Evolutionary conservation across 2,113 vertebrate genomes (phyloP), one percentile per base, ranked within the genome.

Genomic region (Ceratotherium simum): DNA sequence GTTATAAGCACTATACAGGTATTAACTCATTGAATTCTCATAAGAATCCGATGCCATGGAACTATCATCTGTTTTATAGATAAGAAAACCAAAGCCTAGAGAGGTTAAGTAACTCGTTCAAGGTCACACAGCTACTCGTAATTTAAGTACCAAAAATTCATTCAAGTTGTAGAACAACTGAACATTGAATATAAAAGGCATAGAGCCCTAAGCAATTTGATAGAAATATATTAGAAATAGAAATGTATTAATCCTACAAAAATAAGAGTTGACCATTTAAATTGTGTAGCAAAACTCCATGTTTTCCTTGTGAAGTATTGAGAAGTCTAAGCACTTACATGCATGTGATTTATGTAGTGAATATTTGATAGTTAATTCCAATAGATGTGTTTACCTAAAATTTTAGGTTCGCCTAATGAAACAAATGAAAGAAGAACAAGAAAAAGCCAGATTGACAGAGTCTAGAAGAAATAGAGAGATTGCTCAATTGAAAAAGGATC

Each of bases 361-460:
- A 56, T 79, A 6, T 27, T 75, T 93, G n/a, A 58, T 51, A 56
- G 46, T 12, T 60, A 39, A 69, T 67, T 46, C 48, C 60, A 80
- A n/a, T 54, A 91, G 17, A 17, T 92, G 4, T 33, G 39, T 86
- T 48, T 48, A 20, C 48, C 23, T 90, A 20, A 91, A 96, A 79
- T 97, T 94, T 81, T 92, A 99, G 99, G 99, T 99, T 98, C 98
- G 98, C 18, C 98, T 99, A 96, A 99, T 99, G 99, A 99, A 99
- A 86, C 99, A 99, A 98, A 99, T 99, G 99, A 99, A 99, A 97
- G 99, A 99, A 97, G 99, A 99, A 81, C 99, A 99, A 98, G 99
- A 99, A 97, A 99, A 99, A 97, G 99, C 99, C 95, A 98, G 99
- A 91, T 98, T 99, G 96, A 98, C 99, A 3, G 99, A 99, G 96